phyloP scores from a whole-genome alignment of 2,113 vertebrate species.

The Laterallus jamaicensis region DNA sequence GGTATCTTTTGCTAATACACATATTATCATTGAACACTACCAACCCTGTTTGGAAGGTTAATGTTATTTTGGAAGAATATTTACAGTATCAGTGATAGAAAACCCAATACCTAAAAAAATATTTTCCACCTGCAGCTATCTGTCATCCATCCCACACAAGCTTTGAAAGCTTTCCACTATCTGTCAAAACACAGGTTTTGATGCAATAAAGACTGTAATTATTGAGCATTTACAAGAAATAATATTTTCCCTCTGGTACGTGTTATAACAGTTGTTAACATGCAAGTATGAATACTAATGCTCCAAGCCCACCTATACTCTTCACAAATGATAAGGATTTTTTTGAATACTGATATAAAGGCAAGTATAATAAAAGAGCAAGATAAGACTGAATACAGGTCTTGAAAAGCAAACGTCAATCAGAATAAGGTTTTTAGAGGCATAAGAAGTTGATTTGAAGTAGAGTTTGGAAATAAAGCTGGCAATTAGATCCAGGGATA shows the following conservation, averaged over 20 bases:
- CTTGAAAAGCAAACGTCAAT: slow-evolving; percentile 64
- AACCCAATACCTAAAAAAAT: slow-evolving; percentile 59
- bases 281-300: slow-evolving; percentile 65
- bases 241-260: slow-evolving; percentile 74
- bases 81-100: slow-evolving; percentile 28
- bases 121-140: slow-evolving; percentile 68
- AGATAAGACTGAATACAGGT: slow-evolving; percentile 41
- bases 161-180: slow-evolving; percentile 70
- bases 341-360: slow-evolving; percentile 11
- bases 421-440: slow-evolving; percentile 24
- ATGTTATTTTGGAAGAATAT: slow-evolving; percentile 61
- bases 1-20: slow-evolving; percentile 42
- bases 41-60: slow-evolving; percentile 49
- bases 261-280: slow-evolving; percentile 64
- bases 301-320: slow-evolving; percentile 34
- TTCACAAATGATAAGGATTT: slow-evolving; percentile 13
- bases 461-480: slow-evolving; percentile 53
- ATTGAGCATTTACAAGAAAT: slow-evolving; percentile 77
- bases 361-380: slow-evolving; percentile 21
- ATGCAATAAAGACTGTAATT: slow-evolving; percentile 79
- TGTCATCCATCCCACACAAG: slow-evolving; percentile 67
- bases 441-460: slow-evolving; percentile 29
- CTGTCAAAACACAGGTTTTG: slow-evolving; percentile 74
- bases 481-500: slow-evolving; percentile 38
- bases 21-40: not conserved